Conservation (phyloP, 92 coral and sea anemone genomes). For the Parazoanthus swiftii region DNA sequence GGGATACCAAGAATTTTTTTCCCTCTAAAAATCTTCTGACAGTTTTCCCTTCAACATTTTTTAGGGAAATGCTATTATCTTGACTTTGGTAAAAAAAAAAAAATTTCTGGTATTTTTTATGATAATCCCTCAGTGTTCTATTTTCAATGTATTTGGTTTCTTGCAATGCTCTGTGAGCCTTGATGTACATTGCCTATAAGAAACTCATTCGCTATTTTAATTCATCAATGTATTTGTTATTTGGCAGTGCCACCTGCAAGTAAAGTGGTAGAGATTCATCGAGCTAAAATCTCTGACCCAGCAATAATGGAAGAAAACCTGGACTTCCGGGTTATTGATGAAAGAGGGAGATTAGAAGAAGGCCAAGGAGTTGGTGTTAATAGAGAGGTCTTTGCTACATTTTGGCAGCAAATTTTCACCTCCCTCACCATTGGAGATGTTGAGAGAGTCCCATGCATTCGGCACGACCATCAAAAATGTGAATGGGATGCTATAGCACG, state of each 20-base stretch:
- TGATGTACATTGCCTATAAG: too few species aligned
- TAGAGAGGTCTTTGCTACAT: conserved; percentile 42
- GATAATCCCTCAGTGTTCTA: too few species aligned
- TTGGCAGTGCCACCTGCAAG: not conserved
- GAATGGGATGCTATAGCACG: conserved; percentile 39
- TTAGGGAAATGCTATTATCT: too few species aligned
- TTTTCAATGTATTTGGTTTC: too few species aligned
- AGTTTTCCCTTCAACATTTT: too few species aligned
- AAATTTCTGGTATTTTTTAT: too few species aligned
- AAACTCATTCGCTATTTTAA: too few species aligned
- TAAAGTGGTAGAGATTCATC: conserved; percentile 26
- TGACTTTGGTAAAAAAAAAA: too few species aligned
- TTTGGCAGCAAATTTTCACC: conserved; percentile 41
- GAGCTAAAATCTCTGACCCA: conserved; percentile 30
- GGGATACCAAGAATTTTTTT: too few species aligned
- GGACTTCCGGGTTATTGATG: conserved; percentile 41
- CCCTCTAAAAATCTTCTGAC: too few species aligned
- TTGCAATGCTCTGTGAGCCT: too few species aligned
- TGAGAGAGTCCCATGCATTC: conserved; percentile 31
- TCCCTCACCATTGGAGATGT: not conserved
- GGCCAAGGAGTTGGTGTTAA: conserved; percentile 44
- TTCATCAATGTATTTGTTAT: too few species aligned
- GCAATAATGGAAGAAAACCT: conserved; percentile 37
- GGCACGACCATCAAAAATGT: conserved; percentile 28
- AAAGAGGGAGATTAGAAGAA: conserved; percentile 31